A percentile compares a stretch with the other conserved stretches of the same genome.
Conservation (phyloP, 1,140 invertebrate genomes). For the Thrips palmi region DNA sequence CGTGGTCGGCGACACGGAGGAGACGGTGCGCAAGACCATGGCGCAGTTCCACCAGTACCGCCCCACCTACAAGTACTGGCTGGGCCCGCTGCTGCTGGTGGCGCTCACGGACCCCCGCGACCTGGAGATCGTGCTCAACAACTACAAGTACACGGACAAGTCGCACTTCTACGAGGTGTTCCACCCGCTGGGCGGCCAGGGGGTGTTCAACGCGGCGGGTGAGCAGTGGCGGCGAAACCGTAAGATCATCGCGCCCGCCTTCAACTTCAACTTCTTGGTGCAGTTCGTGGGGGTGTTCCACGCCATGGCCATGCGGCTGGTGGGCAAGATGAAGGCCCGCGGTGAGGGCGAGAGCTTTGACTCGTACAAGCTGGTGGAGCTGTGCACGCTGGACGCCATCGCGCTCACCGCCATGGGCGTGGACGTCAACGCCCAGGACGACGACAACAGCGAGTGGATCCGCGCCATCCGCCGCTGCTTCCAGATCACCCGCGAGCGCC, state of each 20-base stretch:
- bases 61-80: conserved; percentile 23
- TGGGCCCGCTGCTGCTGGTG: conserved; percentile 25
- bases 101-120: conserved; percentile 24
- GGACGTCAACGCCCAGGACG: conserved; percentile 47
- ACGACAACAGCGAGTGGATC: conserved; percentile 44
- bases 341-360: conserved; percentile 14
- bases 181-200: conserved; percentile 13
- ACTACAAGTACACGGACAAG: conserved; percentile 13
- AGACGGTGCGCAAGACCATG: conserved; percentile 19
- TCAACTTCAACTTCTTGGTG: conserved; percentile 62
- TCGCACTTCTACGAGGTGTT: conserved; percentile 15
- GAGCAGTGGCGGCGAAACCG: conserved; percentile 34
- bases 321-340: conserved; percentile 22
- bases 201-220: conserved; percentile 16
- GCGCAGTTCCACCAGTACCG: conserved; percentile 20
- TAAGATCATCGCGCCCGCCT: conserved; percentile 55
- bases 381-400: conserved; percentile 45
- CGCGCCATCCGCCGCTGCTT: too few relatives aligned
- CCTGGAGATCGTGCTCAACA: conserved; percentile 18
- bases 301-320: conserved; percentile 45
- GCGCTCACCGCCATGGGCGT: conserved; percentile 77
- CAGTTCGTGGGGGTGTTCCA: conserved; percentile 58
- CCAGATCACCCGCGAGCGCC: too few relatives aligned
- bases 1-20: conserved; percentile 27
- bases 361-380: too few relatives aligned